Evolutionary conservation across 2,797 vertebrate species (phyloP).

Genomic region (Macroramphosus scolopax): DNA sequence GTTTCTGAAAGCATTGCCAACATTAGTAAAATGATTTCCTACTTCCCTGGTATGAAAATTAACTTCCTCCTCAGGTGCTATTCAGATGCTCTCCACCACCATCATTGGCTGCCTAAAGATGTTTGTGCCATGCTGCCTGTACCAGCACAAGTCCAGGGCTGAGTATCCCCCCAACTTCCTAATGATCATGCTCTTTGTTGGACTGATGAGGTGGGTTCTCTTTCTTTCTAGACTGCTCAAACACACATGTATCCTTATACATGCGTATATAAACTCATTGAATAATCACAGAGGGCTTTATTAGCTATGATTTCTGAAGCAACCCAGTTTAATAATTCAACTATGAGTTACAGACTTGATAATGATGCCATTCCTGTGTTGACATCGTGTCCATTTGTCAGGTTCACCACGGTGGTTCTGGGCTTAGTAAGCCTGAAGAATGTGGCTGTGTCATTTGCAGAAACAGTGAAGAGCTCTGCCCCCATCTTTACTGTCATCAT

Average conservation of each 20-base stretch:
- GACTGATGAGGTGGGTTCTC: constrained; percentile 86
- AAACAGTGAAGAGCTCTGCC: constrained; percentile 96
- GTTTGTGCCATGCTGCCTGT: constrained; percentile 90
- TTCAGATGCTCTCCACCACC: constrained; percentile 95
- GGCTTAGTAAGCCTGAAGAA: constrained; percentile 96
- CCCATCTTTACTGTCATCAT: constrained; percentile 98
- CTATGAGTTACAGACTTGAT: too few relatives aligned
- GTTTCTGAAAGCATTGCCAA: too few relatives aligned
- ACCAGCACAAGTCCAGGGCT: constrained; percentile 87
- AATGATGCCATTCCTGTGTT: background rate
- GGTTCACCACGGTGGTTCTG: constrained; percentile 92
- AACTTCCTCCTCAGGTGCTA: constrained; percentile 84
- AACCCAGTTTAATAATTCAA: too few relatives aligned
- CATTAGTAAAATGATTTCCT: too few relatives aligned
- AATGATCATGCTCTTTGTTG: constrained; percentile 97
- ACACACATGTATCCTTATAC: too few relatives aligned
- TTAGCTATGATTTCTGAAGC: too few relatives aligned
- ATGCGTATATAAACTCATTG: background rate
- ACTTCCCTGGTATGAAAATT: too few relatives aligned
- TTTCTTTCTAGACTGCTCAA: background rate
- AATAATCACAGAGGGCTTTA: background rate
- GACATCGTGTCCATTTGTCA: constrained; percentile 40
- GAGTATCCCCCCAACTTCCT: constrained; percentile 92
- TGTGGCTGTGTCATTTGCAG: constrained; percentile 93
- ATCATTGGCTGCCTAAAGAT: constrained; percentile 91